Evolutionary conservation across 1,140 invertebrate genomes (phyloP).

Genomic region (Pomacea maculata): DNA sequence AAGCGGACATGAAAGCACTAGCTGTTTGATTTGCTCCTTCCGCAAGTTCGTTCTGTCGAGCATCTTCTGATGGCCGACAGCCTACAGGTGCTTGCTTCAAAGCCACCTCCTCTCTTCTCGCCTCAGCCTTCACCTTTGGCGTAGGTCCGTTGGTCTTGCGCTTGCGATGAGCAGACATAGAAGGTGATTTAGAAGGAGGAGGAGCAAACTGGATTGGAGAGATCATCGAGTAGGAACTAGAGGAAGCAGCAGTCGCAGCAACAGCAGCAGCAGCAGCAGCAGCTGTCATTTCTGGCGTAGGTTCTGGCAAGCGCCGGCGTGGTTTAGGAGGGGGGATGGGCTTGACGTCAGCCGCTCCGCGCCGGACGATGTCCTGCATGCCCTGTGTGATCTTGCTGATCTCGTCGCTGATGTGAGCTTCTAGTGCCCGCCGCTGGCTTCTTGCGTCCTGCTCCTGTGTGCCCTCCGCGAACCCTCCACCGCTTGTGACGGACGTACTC

Average conservation of each 20-base stretch:
- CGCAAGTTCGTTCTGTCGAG: neutral
- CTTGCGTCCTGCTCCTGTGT: conserved; percentile 2
- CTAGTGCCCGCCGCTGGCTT: conserved; percentile 21
- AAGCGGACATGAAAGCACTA: neutral
- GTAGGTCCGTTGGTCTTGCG: conserved; percentile 14
- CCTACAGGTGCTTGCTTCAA: no score
- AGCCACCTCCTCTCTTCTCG: neutral
- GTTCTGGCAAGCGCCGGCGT: conserved; percentile 54
- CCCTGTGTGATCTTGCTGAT: conserved; percentile 38
- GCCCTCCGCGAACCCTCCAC: neutral
- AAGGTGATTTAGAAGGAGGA: conserved; percentile 6
- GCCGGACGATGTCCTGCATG: conserved; percentile 37
- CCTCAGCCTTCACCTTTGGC: conserved; percentile 32
- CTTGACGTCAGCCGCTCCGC: conserved; percentile 33
- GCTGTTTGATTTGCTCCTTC: neutral
- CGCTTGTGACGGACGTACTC: neutral
- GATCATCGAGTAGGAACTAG: neutral
- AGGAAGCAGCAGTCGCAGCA: neutral
- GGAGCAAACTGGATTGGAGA: neutral
- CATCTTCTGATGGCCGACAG: no score
- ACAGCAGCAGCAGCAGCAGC: conserved; percentile 26
- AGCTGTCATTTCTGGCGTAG: conserved; percentile 48
- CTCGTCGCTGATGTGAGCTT: conserved; percentile 32
- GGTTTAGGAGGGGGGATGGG: conserved; percentile 44
- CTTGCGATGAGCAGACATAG: neutral